Evolutionary conservation across 2,888 invertebrate genomes (phyloP).

Genomic region (Muschampia plurimacula): DNA sequence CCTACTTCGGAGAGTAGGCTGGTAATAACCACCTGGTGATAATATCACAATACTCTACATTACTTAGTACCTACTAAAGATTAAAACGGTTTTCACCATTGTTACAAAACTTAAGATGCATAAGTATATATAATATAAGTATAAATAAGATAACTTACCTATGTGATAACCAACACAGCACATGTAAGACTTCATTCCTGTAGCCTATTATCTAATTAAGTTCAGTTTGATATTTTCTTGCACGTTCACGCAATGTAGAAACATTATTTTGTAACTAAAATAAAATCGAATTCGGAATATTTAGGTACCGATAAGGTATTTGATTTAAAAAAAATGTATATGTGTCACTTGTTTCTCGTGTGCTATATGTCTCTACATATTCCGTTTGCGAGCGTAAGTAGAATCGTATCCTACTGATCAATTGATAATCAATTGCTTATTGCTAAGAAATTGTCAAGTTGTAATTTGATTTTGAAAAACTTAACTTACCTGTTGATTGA

Average conservation of each 20-base stretch:
- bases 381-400: slow-evolving; percentile 22
- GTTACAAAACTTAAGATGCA: too few species aligned
- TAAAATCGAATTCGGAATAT: not conserved
- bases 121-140: too few species aligned
- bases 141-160: too few species aligned
- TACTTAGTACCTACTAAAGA: too few species aligned
- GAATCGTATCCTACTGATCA: not conserved
- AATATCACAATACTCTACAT: too few species aligned
- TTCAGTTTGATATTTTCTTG: slow-evolving; percentile 23
- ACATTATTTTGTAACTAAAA: slow-evolving; percentile 7
- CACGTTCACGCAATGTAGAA: not conserved
- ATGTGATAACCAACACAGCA: not conserved
- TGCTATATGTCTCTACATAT: slow-evolving; percentile 9
- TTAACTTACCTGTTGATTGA: not conserved
- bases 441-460: not conserved
- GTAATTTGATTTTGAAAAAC: not conserved
- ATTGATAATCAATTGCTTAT: not conserved
- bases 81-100: too few species aligned
- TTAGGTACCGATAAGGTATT: not conserved
- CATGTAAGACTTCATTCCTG: slow-evolving; percentile 37
- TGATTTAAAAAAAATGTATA: slow-evolving; percentile 5
- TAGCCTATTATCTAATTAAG: slow-evolving; percentile 42
- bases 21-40: too few species aligned
- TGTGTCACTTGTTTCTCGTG: slow-evolving; percentile 14
- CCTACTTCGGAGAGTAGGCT: too few species aligned